A percentile compares a stretch with the other conserved stretches of the same genome.
Conservation (phyloP, 2,888 invertebrate genomes). For the Mesorhabditis sp. region DNA sequence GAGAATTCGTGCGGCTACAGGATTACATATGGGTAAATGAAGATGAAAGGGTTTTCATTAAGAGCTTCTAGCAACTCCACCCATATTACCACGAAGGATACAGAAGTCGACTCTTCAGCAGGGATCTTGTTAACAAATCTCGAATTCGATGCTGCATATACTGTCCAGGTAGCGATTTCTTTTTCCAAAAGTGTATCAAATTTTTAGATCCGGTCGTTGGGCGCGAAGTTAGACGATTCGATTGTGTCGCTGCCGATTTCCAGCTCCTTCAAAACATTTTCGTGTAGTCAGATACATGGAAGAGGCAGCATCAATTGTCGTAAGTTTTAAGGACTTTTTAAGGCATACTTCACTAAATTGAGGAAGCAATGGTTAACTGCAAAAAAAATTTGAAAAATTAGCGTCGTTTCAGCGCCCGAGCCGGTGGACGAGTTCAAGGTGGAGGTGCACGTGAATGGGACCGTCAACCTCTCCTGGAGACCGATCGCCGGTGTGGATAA, state of each 20-base stretch:
- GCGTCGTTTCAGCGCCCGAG: constrained; percentile 53
- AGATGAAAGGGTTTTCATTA: not conserved
- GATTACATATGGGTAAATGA: not conserved
- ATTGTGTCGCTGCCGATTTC: constrained; percentile 20
- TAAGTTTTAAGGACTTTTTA: constrained; percentile 19
- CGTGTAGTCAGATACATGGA: constrained; percentile 48
- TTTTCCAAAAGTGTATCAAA: too few species aligned
- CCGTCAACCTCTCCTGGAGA: constrained; percentile 42
- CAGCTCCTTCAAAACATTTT: constrained; percentile 35
- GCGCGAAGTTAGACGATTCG: constrained; percentile 10
- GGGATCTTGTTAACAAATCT: constrained; percentile 30
- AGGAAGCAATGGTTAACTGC: too few species aligned
- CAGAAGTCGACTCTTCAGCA: constrained; percentile 28
- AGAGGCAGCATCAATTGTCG: constrained; percentile 49
- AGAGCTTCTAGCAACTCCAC: constrained; percentile 23
- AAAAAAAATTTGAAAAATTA: too few species aligned
- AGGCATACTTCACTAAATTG: too few species aligned
- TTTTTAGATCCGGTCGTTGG: not conserved
- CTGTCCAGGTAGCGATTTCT: constrained; percentile 26
- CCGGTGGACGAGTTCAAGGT: constrained; percentile 45
- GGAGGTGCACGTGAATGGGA: constrained; percentile 33
- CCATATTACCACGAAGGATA: constrained; percentile 17
- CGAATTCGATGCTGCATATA: constrained; percentile 39
- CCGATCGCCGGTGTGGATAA: constrained; percentile 38
- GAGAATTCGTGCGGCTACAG: not conserved